Conservation (phyloP, 2,888 invertebrate genomes). For the Oscheius sp. region DNA sequence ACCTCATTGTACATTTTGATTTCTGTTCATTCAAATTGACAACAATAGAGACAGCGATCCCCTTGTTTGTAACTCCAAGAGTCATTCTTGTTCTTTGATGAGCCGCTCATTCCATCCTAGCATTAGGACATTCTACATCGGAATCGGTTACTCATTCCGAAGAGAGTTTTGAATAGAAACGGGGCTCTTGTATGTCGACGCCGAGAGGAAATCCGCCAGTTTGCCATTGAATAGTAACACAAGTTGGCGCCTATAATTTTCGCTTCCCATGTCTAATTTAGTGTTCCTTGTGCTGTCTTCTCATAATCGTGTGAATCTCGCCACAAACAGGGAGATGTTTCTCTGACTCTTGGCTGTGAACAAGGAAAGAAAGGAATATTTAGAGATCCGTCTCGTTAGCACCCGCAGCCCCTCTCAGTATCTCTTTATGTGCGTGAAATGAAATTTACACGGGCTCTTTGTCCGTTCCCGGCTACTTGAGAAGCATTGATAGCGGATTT, state of each 20-base stretch:
- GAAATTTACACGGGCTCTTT: slow-evolving; percentile 32
- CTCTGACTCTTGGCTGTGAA: no score
- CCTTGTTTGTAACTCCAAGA: not conserved
- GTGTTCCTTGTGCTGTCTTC: no score
- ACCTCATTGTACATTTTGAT: not conserved
- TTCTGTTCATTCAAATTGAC: not conserved
- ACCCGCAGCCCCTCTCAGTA: slow-evolving; percentile 3
- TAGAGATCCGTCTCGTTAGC: slow-evolving; percentile 15
- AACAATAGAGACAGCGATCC: not conserved
- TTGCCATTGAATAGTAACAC: no score
- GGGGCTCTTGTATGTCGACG: slow-evolving; percentile 14
- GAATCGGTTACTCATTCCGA: slow-evolving; percentile 14
- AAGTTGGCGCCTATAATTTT: no score
- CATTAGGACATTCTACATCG: no score
- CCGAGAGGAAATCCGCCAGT: slow-evolving; percentile 26
- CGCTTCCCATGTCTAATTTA: no score
- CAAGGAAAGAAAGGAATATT: no score
- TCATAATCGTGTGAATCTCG: no score
- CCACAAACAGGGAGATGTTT: no score
- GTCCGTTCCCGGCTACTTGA: slow-evolving; percentile 29
- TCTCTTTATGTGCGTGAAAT: slow-evolving; percentile 29
- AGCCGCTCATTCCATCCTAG: not conserved
- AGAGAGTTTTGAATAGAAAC: slow-evolving; percentile 29
- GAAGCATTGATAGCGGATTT: slow-evolving; percentile 32
- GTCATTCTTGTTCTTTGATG: not conserved